Conservation (phyloP, 2,888 invertebrate genomes). For the Hyalella azteca region DNA sequence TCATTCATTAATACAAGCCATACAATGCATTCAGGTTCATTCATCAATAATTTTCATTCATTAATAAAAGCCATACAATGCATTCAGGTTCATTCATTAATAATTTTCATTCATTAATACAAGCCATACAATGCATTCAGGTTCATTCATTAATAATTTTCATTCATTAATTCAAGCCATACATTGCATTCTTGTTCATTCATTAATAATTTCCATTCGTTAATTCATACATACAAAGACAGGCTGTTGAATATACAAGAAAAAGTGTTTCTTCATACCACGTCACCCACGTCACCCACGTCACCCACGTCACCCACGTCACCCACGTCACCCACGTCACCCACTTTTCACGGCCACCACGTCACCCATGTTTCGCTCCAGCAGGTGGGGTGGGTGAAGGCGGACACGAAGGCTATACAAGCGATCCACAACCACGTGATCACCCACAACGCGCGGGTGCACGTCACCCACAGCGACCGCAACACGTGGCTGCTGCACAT, state of each 20-base stretch:
- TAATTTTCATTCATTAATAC: background rate
- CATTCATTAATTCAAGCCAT: background rate
- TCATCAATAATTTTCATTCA: no score
- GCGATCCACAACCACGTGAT: conserved; percentile 91
- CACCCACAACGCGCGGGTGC: conserved; percentile 86
- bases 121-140: background rate
- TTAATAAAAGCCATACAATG: no score
- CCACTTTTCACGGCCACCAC: background rate
- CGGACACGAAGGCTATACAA: conserved; percentile 90
- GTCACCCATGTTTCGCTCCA: conserved; percentile 50
- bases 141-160: no score
- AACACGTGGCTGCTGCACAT: conserved; percentile 90
- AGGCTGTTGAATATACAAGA: no score
- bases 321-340: background rate
- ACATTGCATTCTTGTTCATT: background rate
- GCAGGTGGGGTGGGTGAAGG: conserved; percentile 92
- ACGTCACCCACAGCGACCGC: conserved; percentile 84
- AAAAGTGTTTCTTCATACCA: background rate
- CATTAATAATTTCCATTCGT: background rate
- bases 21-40: no score
- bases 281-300: background rate
- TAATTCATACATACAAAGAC: background rate
- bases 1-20: no score
- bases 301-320: background rate
- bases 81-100: no score